These are phyloP conservation scores for Hyles lineata DNA, from an alignment of 2,888 invertebrate genomes.

Conservation along the genomic window DNA sequence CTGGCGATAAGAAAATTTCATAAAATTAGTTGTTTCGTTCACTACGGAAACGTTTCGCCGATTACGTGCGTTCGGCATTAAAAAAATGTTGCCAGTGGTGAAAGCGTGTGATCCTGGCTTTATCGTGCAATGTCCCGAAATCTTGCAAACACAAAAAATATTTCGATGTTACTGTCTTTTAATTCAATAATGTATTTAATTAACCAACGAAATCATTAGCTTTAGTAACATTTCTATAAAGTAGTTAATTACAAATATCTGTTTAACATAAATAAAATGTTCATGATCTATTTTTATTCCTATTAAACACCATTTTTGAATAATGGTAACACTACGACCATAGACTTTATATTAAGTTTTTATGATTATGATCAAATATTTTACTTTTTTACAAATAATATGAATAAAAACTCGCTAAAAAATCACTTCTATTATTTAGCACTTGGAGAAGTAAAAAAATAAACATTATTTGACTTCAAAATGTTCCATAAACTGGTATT, in stretches of 20 bases:
- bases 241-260: no score
- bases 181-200: no score
- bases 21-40: slow-evolving; percentile 56
- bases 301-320: background rate
- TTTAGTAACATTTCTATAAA: no score
- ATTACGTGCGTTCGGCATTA: slow-evolving; percentile 48
- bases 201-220: no score
- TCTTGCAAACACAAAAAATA: no score
- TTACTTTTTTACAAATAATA: background rate
- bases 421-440: background rate
- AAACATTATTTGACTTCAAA: background rate
- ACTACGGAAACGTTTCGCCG: slow-evolving; percentile 63
- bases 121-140: no score
- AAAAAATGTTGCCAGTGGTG: slow-evolving; percentile 45
- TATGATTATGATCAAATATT: background rate
- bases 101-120: slow-evolving; percentile 12
- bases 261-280: no score
- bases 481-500: slow-evolving; percentile 6
- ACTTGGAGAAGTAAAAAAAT: background rate
- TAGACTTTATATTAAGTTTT: background rate
- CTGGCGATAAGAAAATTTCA: slow-evolving; percentile 62
- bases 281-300: no score
- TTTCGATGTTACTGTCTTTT: no score
- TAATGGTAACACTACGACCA: background rate
- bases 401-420: no score